Evolutionary conservation across 2,113 vertebrate species (phyloP), one percentile per base, ranked within the genome.

Genomic region (Tupaia tana): DNA sequence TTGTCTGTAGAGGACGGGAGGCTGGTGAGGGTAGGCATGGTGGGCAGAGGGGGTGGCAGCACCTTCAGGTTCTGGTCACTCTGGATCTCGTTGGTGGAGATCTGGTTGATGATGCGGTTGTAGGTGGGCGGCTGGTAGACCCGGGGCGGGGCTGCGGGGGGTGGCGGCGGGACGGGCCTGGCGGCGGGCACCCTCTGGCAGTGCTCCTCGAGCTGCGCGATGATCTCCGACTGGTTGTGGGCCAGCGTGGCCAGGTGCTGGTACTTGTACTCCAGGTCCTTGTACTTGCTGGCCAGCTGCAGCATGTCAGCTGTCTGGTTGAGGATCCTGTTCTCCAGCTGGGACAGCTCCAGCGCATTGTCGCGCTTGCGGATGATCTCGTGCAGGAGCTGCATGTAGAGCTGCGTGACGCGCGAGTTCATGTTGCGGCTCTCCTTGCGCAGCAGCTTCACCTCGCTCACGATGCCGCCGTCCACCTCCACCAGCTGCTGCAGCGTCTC

Each of bases 401-500:
- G 99, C 97, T 99, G 99, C 0, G 99, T 99, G 94, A 99, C 99
- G 8, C 99, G 98, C 0, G 99, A 99, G 98, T 99, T 99, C 99
- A 99, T 99, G 97, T 99, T 99, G 96, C 99, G 99, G 94, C 99
- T 99, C 97, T 99, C 99, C 98, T 99, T 99, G 83, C 99, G 98
- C 96, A 99, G 98, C 92, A 99, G 99, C 97, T 99, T 99, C 85
- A 99, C 99, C 98, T 99, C 99, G 1, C 99, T 99, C 81, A 99
- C 99, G 4, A 99, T 99, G 61, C 99, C 99, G 1, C 99, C 99
- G 3, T 99, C 99, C 87, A 99, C 99, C 97, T 99, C 99, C 16
- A 99, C 99, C 96, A 99, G 97, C 96, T 99, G 99, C 98, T 99
- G 99, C 90, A 99, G 98, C 15, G 99, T 99, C 98, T 99, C 99